Evolutionary conservation across 2,888 invertebrate species (phyloP), one percentile per base, ranked within the genome.

Genomic region (Apamea epomidion): DNA sequence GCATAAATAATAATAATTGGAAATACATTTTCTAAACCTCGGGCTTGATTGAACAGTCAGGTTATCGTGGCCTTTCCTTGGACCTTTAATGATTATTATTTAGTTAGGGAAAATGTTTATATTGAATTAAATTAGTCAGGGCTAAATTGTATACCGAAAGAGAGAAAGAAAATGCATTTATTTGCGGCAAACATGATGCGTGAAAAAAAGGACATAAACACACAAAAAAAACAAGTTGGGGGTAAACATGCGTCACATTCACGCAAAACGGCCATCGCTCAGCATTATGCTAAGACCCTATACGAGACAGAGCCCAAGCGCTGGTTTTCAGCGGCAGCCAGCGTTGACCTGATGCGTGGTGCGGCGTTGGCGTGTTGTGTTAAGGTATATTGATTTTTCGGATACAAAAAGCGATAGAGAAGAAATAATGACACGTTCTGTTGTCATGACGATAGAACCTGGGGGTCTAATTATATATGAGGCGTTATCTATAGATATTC

Each of bases 1-100:
- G 3, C 37, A 29, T 48, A 45, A 48, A 4, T 32, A 12, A 10
- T 67, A 60, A 71, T 37, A 32, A 37, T 18, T n/a, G 0, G 0
- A 16, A 25, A 54, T 29, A 48, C 0, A 2, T 78, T 62, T 67
- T 77, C 18, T 54, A 3, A 18, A 10, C 42, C 21, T 37, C n/a
- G 2, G 16, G 48, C 32, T 29, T 82, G n/a, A 60, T 76, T 83
- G 12, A 29, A 68, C 10, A 25, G n/a, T n/a, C 6, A 7, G 18
- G n/a, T 54, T 18, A 12, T 76, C 14, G 4, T 62, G 21, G 18
- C 4, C 32, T 68, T 68, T 60, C 7, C 0, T 18, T 54, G 5
- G 6, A 77, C 29, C 78, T 21, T 18, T 62, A 62, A 62, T 69
- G 0, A 54, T 83, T n/a, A n/a, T n/a, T n/a, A n/a, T n/a, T n/a